phyloP scores from a whole-genome alignment of 2,888 invertebrate genomes.

The Heliconius hortense region DNA sequence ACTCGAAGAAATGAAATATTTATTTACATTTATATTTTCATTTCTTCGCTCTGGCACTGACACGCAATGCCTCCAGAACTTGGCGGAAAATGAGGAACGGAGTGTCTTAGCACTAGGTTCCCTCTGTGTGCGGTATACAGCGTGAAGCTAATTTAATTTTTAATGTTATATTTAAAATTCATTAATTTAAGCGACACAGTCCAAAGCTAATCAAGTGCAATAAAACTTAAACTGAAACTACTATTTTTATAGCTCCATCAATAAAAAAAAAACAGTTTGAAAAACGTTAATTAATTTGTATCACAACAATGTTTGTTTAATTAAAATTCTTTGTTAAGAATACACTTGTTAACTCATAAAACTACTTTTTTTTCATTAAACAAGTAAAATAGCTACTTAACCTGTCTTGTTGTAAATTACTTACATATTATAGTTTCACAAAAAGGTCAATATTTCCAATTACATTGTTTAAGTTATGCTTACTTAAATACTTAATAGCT shows the following conservation, averaged over 20 bases:
- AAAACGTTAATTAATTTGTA: neutral
- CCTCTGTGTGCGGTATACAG: no score
- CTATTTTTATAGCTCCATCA: neutral
- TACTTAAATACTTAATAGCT: constrained; percentile 4
- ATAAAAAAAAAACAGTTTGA: neutral
- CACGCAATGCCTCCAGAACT: no score
- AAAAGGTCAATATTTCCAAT: constrained; percentile 12
- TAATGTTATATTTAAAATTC: neutral
- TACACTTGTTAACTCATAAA: constrained; percentile 15
- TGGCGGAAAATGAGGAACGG: no score
- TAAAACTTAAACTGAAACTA: neutral
- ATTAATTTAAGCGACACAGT: neutral
- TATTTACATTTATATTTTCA: no score
- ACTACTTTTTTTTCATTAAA: constrained; percentile 6
- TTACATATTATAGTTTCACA: neutral
- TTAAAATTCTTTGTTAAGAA: constrained; percentile 6
- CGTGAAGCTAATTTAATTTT: no score
- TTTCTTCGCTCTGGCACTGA: no score
- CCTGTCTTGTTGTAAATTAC: constrained; percentile 12
- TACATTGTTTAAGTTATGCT: constrained; percentile 4
- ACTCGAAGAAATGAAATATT: no score
- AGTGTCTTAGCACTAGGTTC: no score
- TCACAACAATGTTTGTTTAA: constrained; percentile 18
- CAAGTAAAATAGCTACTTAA: constrained; percentile 11
- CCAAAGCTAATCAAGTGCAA: neutral